A percentile compares a stretch with the other conserved stretches of the same genome.
These are phyloP conservation scores for Sciurus niger DNA, from an alignment of 2,113 vertebrate species.

Conservation along the genomic window DNA sequence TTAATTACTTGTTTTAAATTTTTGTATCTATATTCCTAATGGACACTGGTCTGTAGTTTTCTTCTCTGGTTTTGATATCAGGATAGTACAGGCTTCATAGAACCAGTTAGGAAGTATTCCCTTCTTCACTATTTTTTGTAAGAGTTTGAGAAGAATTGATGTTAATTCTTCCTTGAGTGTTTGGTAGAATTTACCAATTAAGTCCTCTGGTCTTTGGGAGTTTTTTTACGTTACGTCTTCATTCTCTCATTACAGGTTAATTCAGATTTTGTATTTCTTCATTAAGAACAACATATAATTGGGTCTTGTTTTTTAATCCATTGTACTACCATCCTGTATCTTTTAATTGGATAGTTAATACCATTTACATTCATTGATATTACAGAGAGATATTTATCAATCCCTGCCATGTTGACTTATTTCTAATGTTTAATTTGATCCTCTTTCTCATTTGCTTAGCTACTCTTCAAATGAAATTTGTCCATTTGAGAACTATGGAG, in stretches of 20 bases:
- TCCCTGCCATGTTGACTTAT: too few species aligned
- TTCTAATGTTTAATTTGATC: too few species aligned
- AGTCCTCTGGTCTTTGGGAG: not conserved
- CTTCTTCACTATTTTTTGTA: not conserved
- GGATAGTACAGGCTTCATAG: not conserved
- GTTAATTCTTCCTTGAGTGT: not conserved
- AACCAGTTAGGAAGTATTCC: not conserved
- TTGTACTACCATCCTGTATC: too few species aligned
- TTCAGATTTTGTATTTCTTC: not conserved
- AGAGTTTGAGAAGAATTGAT: not conserved
- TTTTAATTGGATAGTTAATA: too few species aligned
- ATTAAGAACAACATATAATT: not conserved
- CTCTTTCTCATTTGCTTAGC: too few species aligned
- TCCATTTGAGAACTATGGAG: too few species aligned
- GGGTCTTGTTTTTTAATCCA: too few species aligned
- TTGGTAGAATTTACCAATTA: not conserved
- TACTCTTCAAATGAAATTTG: too few species aligned
- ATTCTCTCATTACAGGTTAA: not conserved
- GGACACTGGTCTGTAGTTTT: not conserved
- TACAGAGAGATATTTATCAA: too few species aligned
- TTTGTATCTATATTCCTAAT: not conserved
- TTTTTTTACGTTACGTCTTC: constrained; percentile 9
- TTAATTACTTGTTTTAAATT: not conserved
- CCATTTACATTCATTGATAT: too few species aligned
- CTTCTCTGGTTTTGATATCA: not conserved